Percentiles rank a stretch among this genome's conserved stretches.
Evolutionary conservation across 2,888 invertebrate genomes (phyloP).

Genomic region (Heliothis peltigera): DNA sequence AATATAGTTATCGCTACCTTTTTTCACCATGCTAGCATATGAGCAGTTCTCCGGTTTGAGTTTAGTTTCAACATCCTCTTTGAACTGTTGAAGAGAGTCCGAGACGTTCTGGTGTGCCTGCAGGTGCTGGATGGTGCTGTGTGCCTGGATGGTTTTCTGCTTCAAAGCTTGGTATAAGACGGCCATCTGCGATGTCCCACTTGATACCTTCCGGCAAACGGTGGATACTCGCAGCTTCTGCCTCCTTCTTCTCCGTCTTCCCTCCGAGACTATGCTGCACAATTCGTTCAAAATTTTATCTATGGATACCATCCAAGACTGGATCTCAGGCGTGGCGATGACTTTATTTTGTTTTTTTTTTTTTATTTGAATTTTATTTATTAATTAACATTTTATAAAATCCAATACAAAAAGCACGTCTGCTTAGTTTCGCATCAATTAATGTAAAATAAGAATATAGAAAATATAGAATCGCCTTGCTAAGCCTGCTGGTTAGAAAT

Average conservation of each 20-base stretch:
- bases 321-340: too few species aligned
- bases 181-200: not conserved
- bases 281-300: too few species aligned
- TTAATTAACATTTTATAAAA: too few species aligned
- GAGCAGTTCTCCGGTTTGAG: not conserved
- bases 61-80: not conserved
- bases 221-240: constrained; percentile 3
- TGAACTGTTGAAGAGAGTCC: not conserved
- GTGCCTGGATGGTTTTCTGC: not conserved
- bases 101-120: not conserved
- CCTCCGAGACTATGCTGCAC: not conserved
- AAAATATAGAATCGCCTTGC: too few species aligned
- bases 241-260: not conserved
- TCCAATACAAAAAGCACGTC: too few species aligned
- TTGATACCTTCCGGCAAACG: constrained; percentile 1
- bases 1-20: not conserved
- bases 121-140: not conserved
- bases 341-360: too few species aligned
- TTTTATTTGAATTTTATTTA: too few species aligned
- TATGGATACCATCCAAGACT: too few species aligned
- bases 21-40: not conserved
- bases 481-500: too few species aligned
- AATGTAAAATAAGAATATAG: too few species aligned
- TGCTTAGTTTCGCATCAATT: too few species aligned
- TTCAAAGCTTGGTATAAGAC: not conserved